Percentiles rank a stretch among this genome's conserved stretches.
Evolutionary conservation across 2,888 invertebrate species (phyloP).

Genomic region (Temnothorax ravouxi): DNA sequence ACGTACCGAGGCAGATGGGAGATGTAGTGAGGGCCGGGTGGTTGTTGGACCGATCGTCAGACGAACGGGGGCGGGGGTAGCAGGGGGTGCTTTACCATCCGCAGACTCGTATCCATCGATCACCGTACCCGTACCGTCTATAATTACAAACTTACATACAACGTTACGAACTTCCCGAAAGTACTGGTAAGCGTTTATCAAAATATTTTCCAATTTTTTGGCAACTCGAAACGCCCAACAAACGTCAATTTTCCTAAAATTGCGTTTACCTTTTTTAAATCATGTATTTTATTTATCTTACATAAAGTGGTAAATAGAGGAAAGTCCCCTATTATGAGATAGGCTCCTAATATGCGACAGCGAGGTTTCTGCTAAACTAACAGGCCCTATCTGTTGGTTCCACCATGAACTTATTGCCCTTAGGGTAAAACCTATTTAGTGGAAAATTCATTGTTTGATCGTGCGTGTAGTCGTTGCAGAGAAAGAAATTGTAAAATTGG

Average conservation of each 20-base stretch:
- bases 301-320: neutral
- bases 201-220: neutral
- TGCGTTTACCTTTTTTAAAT: neutral
- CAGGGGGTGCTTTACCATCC: conserved; percentile 75
- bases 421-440: too few species aligned
- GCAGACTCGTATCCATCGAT: conserved; percentile 72
- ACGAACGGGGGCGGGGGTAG: conserved; percentile 47
- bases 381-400: too few species aligned
- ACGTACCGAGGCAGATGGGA: conserved; percentile 78
- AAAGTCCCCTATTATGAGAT: too few species aligned
- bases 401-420: too few species aligned
- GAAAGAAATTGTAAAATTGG: too few species aligned
- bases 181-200: neutral
- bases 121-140: conserved; percentile 50
- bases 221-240: neutral
- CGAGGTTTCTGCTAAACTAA: too few species aligned
- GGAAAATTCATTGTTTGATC: too few species aligned
- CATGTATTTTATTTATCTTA: neutral
- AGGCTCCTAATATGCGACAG: too few species aligned
- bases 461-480: too few species aligned
- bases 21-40: conserved; percentile 70
- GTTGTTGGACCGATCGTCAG: conserved; percentile 68
- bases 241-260: neutral
- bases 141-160: conserved; percentile 29
- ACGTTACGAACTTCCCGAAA: neutral